phyloP scores from a whole-genome alignment of 2,888 invertebrate genomes.

The Pollenia angustigena region DNA sequence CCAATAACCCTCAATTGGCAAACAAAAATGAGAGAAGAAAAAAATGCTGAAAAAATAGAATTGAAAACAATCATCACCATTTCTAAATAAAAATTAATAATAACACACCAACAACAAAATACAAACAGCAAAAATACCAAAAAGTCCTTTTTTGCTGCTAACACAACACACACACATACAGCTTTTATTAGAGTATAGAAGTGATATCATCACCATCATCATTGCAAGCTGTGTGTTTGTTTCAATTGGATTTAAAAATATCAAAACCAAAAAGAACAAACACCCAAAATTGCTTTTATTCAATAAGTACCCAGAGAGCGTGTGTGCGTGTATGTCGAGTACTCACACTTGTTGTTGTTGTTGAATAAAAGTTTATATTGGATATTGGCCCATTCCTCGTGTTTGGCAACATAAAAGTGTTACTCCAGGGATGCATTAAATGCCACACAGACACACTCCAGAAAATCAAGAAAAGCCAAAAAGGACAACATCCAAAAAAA shows the following conservation, averaged over 20 bases:
- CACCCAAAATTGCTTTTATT: conserved; percentile 27
- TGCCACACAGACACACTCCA: conserved; percentile 8
- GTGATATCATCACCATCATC: conserved; percentile 63
- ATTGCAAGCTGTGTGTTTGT: conserved; percentile 52
- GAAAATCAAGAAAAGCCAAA: conserved; percentile 12
- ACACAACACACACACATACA: background rate
- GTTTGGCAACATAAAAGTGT: conserved; percentile 37
- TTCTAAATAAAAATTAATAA: conserved; percentile 73
- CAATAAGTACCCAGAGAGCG: background rate
- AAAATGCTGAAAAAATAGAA: conserved; percentile 24
- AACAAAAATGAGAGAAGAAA: conserved; percentile 6
- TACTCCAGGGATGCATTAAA: conserved; percentile 68
- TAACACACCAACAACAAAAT: conserved; percentile 37
- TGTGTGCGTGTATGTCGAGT: background rate
- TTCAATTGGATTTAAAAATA: conserved; percentile 45
- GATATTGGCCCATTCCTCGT: conserved; percentile 35
- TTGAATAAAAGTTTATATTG: conserved; percentile 34
- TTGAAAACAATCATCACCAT: conserved; percentile 70
- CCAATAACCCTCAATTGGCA: conserved; percentile 58
- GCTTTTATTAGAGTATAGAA: conserved; percentile 43
- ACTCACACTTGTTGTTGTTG: conserved; percentile 7
- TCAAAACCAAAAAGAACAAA: conserved; percentile 24
- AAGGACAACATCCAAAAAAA: conserved; percentile 1
- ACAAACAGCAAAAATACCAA: conserved; percentile 41
- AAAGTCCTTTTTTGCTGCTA: conserved; percentile 23